Evolutionary conservation across 2,113 vertebrate species (phyloP), one percentile per base, ranked within the genome.

Genomic region (Peucedramus taeniatus): DNA sequence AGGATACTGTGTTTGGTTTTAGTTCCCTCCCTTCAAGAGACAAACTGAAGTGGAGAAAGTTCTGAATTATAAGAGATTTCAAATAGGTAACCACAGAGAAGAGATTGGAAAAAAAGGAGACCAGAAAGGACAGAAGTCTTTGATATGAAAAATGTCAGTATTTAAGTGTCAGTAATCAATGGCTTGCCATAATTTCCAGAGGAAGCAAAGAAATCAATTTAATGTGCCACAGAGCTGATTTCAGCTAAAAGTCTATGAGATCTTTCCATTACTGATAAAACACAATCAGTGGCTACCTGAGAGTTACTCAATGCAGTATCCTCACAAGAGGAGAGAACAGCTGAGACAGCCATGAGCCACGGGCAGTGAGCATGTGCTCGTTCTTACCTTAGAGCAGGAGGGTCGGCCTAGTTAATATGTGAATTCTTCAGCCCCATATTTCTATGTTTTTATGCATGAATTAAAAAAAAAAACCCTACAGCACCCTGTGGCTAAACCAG

Each of bases 131-230:
- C 16, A 1, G 66, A 44, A 96, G 50, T 72, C 40, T 68, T 91
- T 40, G 53, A 37, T 83, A 64, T 1, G 13, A 42, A 71, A 71
- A 94, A 75, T 64, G 31, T 72, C 35, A 37, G 7, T 81, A 31
- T 87, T 93, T 84, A 51, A 83, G 39, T 66, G 27, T 61, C 54
- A 72, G 45, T 44, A 64, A 80, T 83, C 71, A 89, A 15, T 69
- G 30, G 33, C 28, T 92, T 88, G 68, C 71, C 39, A 5, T 83
- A 35, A 77, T 61, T 92, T 96, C 54, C 47, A 78, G 51, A 59
- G 64, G n/a, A 90, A 89, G 83, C 31, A 57, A 78, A 90, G 59
- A 86, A 86, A 86, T 83, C 51, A 22, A 35, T 83, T 49, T 66
- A 4, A 39, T 77, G 22, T 90, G 45, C 54, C 45, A 35, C 49